Evolutionary conservation across 2,113 vertebrate species (phyloP).

Genomic region (Pholis gunnellus): DNA sequence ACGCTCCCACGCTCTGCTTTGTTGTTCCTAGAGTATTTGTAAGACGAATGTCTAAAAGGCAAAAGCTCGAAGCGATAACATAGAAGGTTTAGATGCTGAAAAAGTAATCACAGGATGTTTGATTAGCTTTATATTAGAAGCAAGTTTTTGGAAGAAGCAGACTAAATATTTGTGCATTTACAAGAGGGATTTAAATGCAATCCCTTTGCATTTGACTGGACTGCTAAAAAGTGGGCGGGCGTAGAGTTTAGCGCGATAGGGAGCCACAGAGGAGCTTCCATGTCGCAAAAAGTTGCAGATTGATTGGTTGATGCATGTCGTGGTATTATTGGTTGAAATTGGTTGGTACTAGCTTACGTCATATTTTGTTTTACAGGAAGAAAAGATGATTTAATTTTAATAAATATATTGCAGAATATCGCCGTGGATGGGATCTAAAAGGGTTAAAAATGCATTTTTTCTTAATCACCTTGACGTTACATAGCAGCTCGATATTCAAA

Average conservation of each 20-base stretch:
- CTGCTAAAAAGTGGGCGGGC: background rate
- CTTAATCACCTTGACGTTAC: background rate
- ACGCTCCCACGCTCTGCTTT: conserved; percentile 56
- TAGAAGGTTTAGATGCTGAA: conserved; percentile 24
- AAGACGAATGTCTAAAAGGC: conserved; percentile 23
- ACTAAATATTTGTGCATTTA: background rate
- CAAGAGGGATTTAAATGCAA: background rate
- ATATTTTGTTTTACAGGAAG: no score
- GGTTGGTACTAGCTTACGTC: no score
- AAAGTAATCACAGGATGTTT: conserved; percentile 51
- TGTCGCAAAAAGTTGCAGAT: background rate
- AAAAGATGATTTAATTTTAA: no score
- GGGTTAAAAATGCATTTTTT: no score
- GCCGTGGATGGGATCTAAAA: background rate
- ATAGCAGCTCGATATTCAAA: background rate
- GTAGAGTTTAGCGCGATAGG: background rate
- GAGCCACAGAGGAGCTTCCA: background rate
- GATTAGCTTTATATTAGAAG: conserved; percentile 21
- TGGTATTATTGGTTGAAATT: background rate
- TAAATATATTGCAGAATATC: background rate
- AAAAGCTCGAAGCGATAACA: conserved; percentile 41
- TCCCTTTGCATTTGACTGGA: background rate
- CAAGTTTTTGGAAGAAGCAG: background rate
- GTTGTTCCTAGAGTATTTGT: conserved; percentile 28
- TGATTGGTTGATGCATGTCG: background rate